Evolutionary conservation across 2,113 vertebrate genomes (phyloP).

Genomic region (Sciurus niger): DNA sequence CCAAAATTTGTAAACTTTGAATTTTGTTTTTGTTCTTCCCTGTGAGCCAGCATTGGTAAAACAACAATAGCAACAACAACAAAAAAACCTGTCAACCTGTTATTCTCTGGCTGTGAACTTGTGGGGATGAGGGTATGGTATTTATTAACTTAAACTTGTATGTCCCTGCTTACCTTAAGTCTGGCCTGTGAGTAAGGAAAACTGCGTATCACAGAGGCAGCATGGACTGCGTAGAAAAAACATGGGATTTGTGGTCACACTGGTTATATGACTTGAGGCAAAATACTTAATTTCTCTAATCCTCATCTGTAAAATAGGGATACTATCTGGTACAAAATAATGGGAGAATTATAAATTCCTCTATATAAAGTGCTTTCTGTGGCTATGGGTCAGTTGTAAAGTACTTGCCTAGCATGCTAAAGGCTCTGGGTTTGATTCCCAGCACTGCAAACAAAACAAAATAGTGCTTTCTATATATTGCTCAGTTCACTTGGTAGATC

Average conservation of each 20-base stretch:
- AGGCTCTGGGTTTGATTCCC: too few relatives aligned
- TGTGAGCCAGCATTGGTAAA: neutral
- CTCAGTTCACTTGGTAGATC: neutral
- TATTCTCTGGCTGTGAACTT: neutral
- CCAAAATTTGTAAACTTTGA: neutral
- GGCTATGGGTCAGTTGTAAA: too few relatives aligned
- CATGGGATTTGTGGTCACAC: neutral
- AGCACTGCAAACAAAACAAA: neutral
- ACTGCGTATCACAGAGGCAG: too few relatives aligned
- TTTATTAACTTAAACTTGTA: neutral
- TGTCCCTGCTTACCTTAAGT: neutral
- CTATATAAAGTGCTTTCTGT: neutral
- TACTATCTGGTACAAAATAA: neutral
- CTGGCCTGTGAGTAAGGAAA: neutral
- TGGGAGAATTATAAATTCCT: neutral
- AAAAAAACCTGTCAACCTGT: neutral
- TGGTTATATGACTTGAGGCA: constrained; percentile 18
- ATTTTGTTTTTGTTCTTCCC: neutral
- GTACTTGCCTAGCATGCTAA: neutral
- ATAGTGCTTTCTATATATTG: neutral
- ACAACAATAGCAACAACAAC: neutral
- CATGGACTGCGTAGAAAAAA: neutral
- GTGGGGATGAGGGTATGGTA: neutral
- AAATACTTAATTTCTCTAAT: constrained; percentile 46
- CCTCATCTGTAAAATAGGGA: constrained; percentile 38